Conservation (phyloP, 2,797 vertebrate species). For the Naso thynnoides region DNA sequence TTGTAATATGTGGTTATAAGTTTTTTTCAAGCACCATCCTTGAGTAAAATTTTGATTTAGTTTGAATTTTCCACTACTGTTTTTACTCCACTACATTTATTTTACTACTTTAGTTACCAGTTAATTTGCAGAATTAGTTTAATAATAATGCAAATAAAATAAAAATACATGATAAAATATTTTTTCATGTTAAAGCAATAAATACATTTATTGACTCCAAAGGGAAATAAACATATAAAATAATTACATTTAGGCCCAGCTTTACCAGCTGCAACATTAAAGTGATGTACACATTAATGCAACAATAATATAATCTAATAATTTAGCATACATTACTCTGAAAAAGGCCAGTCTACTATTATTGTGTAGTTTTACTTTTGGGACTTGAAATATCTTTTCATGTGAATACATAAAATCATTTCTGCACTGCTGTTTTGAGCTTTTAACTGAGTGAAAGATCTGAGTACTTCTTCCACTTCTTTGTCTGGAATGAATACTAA, state of each 20-base stretch:
- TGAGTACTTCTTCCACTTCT: not conserved
- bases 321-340: not conserved
- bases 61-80: not conserved
- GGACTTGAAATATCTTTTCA: not conserved
- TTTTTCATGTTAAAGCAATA: not conserved
- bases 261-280: not conserved
- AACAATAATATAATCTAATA: not conserved
- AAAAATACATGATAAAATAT: not conserved
- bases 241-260: not conserved
- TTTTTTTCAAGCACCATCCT: not conserved
- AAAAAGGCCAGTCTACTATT: not conserved
- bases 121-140: not conserved
- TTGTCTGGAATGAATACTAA: not conserved
- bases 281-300: not conserved
- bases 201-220: not conserved
- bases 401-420: not conserved
- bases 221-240: not conserved
- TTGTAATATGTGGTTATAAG: no score
- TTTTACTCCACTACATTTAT: not conserved
- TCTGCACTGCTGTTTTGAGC: not conserved
- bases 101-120: not conserved
- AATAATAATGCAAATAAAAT: no score
- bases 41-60: not conserved
- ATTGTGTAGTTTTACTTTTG: not conserved
- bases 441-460: not conserved